phyloP scores from a whole-genome alignment of 2,797 vertebrate species.

The Phataginus tricuspis region DNA sequence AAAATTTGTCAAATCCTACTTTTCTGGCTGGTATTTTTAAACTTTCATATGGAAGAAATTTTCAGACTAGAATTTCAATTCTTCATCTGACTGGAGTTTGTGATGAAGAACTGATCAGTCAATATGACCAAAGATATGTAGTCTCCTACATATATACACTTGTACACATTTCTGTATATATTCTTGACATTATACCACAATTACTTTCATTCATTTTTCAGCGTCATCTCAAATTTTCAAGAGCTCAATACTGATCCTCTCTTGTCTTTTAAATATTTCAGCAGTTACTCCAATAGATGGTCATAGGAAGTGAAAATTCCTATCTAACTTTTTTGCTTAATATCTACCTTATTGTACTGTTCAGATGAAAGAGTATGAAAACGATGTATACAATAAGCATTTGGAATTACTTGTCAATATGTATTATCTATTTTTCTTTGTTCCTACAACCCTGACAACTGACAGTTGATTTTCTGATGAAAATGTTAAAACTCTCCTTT shows the following conservation, averaged over 20 bases:
- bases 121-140: neutral
- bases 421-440: neutral
- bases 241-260: neutral
- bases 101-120: neutral
- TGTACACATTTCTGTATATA: neutral
- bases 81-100: neutral
- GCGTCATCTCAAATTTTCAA: neutral
- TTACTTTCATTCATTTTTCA: neutral
- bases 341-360: neutral
- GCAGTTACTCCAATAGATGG: neutral
- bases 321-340: neutral
- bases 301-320: neutral
- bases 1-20: neutral
- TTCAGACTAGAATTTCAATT: slow-evolving; percentile 31
- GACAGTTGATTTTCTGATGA: slow-evolving; percentile 8
- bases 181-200: neutral
- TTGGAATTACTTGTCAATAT: neutral
- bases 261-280: neutral
- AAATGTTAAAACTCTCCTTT: neutral
- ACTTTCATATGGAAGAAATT: neutral
- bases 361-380: neutral
- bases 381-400: neutral
- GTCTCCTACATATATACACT: too few relatives aligned
- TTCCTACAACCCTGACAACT: neutral
- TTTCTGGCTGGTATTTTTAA: slow-evolving; percentile 8